These are phyloP conservation scores for Galeopterus variegatus DNA, from an alignment of 2,113 vertebrate genomes.

Conservation along the genomic window DNA sequence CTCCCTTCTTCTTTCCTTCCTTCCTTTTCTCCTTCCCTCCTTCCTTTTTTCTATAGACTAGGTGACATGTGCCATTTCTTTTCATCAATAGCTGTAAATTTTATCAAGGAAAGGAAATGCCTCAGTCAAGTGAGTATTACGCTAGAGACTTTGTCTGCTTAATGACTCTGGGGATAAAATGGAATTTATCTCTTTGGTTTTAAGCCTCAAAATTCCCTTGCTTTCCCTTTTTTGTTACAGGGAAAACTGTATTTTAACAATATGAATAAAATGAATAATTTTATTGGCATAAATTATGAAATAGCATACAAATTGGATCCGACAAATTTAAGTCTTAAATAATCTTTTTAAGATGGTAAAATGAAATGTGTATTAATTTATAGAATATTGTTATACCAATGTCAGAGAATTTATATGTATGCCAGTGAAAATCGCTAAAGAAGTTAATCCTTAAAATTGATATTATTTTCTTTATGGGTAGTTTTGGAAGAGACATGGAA, in stretches of 20 bases:
- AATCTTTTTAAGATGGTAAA: conserved; percentile 53
- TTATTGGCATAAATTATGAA: conserved; percentile 52
- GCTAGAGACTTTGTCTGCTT: conserved; percentile 62
- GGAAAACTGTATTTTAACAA: background rate
- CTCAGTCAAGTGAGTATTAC: conserved; percentile 42
- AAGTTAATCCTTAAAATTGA: conserved; percentile 24
- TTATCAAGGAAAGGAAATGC: conserved; percentile 55
- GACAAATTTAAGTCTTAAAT: too few relatives aligned
- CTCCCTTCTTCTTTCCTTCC: background rate
- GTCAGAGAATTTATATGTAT: background rate
- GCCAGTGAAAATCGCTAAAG: conserved; percentile 27
- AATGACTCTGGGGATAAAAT: conserved; percentile 66
- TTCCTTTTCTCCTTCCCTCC: accelerated
- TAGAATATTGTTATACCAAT: background rate
- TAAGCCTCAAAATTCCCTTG: conserved; percentile 66
- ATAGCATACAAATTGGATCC: background rate
- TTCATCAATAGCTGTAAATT: conserved; percentile 41
- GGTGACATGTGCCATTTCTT: background rate
- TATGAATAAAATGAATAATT: conserved; percentile 32
- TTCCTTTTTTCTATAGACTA: background rate
- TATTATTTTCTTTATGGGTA: conserved; percentile 40
- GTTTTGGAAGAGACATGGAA: conserved; percentile 50
- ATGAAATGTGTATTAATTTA: background rate
- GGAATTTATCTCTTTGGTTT: conserved; percentile 75
- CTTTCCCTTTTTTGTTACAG: background rate